A percentile compares a stretch with the other conserved stretches of the same genome.
Evolutionary conservation across 2,888 invertebrate genomes (phyloP).

Genomic region (Protophormia terraenovae): DNA sequence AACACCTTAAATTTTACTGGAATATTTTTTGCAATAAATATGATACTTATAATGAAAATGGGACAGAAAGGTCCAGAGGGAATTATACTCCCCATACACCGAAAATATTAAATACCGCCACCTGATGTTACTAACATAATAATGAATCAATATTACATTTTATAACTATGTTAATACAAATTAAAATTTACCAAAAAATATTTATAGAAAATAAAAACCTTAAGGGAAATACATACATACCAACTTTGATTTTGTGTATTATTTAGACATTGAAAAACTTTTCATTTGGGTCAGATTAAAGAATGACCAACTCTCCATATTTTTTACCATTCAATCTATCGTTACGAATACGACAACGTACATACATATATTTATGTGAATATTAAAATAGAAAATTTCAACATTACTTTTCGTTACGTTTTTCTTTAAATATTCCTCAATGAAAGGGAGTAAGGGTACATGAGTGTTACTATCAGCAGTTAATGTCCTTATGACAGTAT

Average conservation of each 20-base stretch:
- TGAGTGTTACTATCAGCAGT: constrained; percentile 30
- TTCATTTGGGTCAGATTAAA: constrained; percentile 48
- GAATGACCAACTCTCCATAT: not conserved
- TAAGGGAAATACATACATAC: not conserved
- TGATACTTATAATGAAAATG: no score
- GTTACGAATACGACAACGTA: not conserved
- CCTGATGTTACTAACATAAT: not conserved
- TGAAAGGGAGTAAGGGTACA: not conserved
- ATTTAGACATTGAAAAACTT: not conserved
- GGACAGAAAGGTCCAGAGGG: no score
- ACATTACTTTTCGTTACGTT: constrained; percentile 9
- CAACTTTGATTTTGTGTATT: not conserved
- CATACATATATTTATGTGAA: no score
- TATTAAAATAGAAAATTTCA: constrained; percentile 37
- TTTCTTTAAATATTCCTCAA: not conserved
- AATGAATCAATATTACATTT: not conserved
- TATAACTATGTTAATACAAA: not conserved
- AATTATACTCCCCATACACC: no score
- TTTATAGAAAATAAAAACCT: not conserved
- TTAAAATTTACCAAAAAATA: not conserved
- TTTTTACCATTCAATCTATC: not conserved
- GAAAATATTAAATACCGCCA: no score
- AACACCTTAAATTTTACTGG: no score
- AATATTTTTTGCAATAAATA: no score
- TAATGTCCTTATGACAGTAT: constrained; percentile 18